Evolutionary conservation across 2,113 vertebrate genomes (phyloP).

Genomic region (Pogonocichla stellata): DNA sequence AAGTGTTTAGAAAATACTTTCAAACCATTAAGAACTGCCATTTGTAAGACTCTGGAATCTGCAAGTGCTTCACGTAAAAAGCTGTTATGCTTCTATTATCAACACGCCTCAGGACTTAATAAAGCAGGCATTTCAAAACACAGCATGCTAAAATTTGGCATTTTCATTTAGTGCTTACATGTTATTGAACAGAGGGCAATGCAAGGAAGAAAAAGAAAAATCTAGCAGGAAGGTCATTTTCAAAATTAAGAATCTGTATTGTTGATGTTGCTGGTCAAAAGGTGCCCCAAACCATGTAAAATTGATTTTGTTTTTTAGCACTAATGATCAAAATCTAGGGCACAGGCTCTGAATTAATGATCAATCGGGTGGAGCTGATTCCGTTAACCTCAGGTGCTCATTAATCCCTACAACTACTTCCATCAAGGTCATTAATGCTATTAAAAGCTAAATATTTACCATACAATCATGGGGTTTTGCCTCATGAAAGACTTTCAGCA

Average conservation of each 20-base stretch:
- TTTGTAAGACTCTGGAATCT: neutral
- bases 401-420: slow-evolving; percentile 28
- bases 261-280: slow-evolving; percentile 46
- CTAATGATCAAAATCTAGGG: slow-evolving; percentile 48
- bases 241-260: slow-evolving; percentile 18
- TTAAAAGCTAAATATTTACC: slow-evolving; percentile 50
- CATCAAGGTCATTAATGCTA: slow-evolving; percentile 37
- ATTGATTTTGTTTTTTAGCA: slow-evolving; percentile 51
- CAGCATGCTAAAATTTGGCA: neutral
- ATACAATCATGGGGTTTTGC: neutral
- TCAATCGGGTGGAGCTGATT: slow-evolving; percentile 2
- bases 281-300: slow-evolving; percentile 52
- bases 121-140: slow-evolving; percentile 9
- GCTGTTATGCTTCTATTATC: neutral
- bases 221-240: slow-evolving; percentile 41
- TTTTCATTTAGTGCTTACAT: neutral
- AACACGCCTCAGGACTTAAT: neutral
- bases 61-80: neutral
- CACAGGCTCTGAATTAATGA: slow-evolving; percentile 41
- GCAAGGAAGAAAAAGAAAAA: neutral
- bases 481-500: neutral
- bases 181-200: neutral
- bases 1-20: neutral
- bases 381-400: slow-evolving; percentile 52
- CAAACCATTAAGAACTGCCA: neutral